Base-by-base conservation (phyloP, 53 echinoderm and acorn worm species). In the Temnopleurus reevesii region DNA sequence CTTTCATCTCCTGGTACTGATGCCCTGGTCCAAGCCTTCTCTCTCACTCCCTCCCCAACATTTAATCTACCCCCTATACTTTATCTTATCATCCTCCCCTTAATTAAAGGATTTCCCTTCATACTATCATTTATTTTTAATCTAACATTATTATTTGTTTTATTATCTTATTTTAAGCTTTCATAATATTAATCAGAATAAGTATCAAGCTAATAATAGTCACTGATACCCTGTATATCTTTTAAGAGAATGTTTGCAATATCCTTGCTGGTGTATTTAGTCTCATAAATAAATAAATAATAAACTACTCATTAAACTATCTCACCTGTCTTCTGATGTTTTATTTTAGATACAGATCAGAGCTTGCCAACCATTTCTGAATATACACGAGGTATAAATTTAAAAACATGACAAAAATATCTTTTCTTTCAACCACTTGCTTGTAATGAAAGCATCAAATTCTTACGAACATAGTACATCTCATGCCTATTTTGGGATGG, bases 251-350 rank as follows among this genome's bases (percentile, higher is more conserved):
- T 19, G n/a, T 36, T 66, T 18, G 66, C 41, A 65, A 66, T 66
- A 66, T 66, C 36, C 18, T n/a, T 36, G 36, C 65, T 65, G 36
- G 36, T 65, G 65, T 65, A 65, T 65, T 41, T 66, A 41, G 66
- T 66, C 38, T n/a, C 8, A 4, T 36, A n/a, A 66, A 66, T 66
- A 66, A 66, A 66, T n/a, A n/a, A 38, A 19, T 8, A 38, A n/a
- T n/a, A n/a, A n/a, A n/a, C n/a, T n/a, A 35, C 7, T 66, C 36
- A 4, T n/a, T n/a, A n/a, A n/a, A n/a, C n/a, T n/a, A n/a, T n/a
- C n/a, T n/a, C n/a, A n/a, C n/a, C n/a, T n/a, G 13, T 66, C 6
- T 31, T 28, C 76, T 76, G 19, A n/a, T n/a, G 26, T 26, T 8
- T 31, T 29, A 6, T 76, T 76, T n/a, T 55, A n/a, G n/a, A n/a